Conservation (phyloP, 2,797 vertebrate genomes). For the Coregonus ussuriensis region DNA sequence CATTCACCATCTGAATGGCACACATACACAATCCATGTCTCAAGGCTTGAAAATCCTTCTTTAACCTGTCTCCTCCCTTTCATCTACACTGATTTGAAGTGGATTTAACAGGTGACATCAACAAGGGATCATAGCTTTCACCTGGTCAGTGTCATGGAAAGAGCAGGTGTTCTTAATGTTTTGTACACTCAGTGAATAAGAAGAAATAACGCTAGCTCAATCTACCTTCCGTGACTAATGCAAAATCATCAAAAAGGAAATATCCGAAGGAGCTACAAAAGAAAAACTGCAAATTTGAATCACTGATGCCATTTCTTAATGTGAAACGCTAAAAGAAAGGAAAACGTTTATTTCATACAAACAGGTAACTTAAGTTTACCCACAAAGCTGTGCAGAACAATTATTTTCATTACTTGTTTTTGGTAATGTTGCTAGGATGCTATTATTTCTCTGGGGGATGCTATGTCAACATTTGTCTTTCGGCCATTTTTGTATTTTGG, state of each 20-base stretch:
- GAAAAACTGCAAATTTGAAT: constrained; percentile 79
- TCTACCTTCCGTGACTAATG: constrained; percentile 93
- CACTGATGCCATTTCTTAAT: constrained; percentile 84
- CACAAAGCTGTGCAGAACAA: constrained; percentile 57
- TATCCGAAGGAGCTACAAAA: constrained; percentile 83
- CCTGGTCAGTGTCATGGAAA: no score
- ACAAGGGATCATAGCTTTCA: no score
- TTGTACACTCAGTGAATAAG: no score
- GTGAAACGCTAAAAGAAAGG: constrained; percentile 67
- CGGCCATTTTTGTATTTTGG: constrained; percentile 54
- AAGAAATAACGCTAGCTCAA: constrained; percentile 89
- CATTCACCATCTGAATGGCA: no score
- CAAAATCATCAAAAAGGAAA: constrained; percentile 91
- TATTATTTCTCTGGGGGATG: constrained; percentile 57
- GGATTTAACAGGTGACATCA: no score
- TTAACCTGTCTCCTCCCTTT: no score
- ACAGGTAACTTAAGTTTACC: constrained; percentile 57
- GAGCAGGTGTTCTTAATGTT: no score
- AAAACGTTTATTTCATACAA: constrained; percentile 67
- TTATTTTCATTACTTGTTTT: constrained; percentile 74
- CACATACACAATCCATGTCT: no score
- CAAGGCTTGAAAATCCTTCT: no score
- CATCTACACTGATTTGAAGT: no score
- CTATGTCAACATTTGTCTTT: constrained; percentile 61
- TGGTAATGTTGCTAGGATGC: constrained; percentile 57